Evolutionary conservation across 2,888 invertebrate genomes (phyloP), one percentile per base, ranked within the genome.

Genomic region (Silvanus unidentatus): DNA sequence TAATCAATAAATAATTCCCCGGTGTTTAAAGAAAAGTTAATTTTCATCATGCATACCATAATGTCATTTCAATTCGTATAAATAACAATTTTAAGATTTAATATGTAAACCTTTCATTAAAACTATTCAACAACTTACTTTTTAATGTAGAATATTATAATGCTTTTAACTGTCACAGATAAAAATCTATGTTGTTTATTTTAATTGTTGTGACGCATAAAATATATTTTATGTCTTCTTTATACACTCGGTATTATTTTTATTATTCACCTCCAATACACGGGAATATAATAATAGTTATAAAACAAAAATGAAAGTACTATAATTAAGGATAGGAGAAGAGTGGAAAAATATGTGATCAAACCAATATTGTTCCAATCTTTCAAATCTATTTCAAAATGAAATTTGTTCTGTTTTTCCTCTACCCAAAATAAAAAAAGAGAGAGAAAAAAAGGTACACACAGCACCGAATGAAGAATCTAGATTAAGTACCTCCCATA

Each of bases 101-200:
- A 44, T 11, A 39, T 38, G n/a, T 11, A 22, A 14, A 38, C 14
- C 6, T 43, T 43, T 43, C 39, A 43, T 43, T 43, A 39, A 43
- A 40, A 45, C 30, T 12, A 38, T 16, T 40, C 43, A 16, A 39
- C 39, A 15, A 39, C 43, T 39, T 28, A 32, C 32, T 32, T 32
- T n/a, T n/a, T 12, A 32, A 32, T 22, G 22, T 22, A 22, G 4
- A 22, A 22, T 22, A 22, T 22, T 22, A 22, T 22, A 22, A 22
- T 22, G 22, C 22, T 22, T 22, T 22, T 22, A 22, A 22, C 22
- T 22, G 22, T 22, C 22, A 22, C 22, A 22, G 22, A 22, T 22
- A 22, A 22, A 22, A 22, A 22, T 22, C 22, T 22, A 8, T 5
- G 22, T 22, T 22, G 22, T 22, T 22, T 22, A 32, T 32, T 32